Evolutionary conservation across 2,113 vertebrate species (phyloP).

Genomic region (Xiphias gladius): DNA sequence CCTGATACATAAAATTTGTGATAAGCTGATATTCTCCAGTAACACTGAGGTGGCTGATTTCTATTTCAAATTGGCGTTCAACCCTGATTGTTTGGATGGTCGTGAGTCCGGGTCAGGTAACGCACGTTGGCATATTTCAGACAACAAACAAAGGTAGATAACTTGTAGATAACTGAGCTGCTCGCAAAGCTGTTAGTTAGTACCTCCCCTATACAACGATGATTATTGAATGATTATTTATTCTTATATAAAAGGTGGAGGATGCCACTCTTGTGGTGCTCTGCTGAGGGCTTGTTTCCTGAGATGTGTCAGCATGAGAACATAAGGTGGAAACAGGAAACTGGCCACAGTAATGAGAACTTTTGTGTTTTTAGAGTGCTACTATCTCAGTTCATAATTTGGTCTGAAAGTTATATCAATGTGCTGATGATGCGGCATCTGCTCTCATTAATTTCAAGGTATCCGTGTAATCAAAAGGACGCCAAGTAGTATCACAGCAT

Average conservation of each 20-base stretch:
- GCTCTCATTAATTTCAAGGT: neutral
- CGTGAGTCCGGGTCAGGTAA: no score
- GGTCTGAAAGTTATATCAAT: neutral
- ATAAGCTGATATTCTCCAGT: neutral
- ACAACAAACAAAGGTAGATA: no score
- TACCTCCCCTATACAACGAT: no score
- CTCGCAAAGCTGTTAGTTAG: no score
- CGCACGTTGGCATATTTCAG: no score
- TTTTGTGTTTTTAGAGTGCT: neutral
- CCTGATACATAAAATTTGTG: neutral
- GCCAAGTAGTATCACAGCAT: neutral
- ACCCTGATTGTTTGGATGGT: no score
- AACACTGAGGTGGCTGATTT: neutral
- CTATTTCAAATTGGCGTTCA: no score
- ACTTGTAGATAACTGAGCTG: no score
- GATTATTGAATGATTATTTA: no score
- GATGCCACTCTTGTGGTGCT: no score
- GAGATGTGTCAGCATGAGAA: neutral
- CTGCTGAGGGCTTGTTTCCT: no score
- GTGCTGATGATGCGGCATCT: neutral
- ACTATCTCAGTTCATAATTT: neutral
- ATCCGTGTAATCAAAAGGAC: neutral
- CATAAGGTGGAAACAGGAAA: neutral
- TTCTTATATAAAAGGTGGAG: no score
- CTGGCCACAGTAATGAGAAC: neutral